phyloP scores from a whole-genome alignment of 1,140 invertebrate species.

The Chrysoperla carnea region DNA sequence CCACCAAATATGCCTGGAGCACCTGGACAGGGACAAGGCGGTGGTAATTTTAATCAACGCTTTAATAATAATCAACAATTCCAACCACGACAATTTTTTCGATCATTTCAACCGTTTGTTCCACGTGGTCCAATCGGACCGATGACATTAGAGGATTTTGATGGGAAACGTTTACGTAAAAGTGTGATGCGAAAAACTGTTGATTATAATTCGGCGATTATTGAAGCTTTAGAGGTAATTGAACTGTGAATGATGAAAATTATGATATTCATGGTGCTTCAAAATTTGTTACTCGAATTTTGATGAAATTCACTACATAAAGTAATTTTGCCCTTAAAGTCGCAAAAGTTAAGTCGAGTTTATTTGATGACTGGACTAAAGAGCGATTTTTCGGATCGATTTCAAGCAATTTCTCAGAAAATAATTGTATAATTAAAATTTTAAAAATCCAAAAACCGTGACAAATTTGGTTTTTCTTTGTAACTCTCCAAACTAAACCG shows the following conservation, averaged over 20 bases:
- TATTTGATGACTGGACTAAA: too few species aligned
- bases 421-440: too few species aligned
- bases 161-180: constrained; percentile 89
- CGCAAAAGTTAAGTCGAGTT: too few species aligned
- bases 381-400: too few species aligned
- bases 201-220: constrained; percentile 94
- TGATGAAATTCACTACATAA: neutral
- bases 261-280: neutral
- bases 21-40: constrained; percentile 11
- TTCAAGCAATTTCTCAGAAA: too few species aligned
- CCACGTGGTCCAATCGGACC: constrained; percentile 32
- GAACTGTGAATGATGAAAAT: constrained; percentile 3
- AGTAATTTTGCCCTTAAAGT: too few species aligned
- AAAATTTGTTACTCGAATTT: too few species aligned
- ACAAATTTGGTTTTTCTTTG: too few species aligned
- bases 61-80: neutral
- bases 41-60: constrained; percentile 9
- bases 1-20: neutral
- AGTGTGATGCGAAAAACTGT: constrained; percentile 95
- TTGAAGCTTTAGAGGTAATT: constrained; percentile 71
- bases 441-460: too few species aligned
- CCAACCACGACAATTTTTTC: constrained; percentile 25
- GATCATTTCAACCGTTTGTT: constrained; percentile 32
- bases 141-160: constrained; percentile 72
- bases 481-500: too few species aligned